Evolutionary conservation across 2,113 vertebrate species (phyloP), one percentile per base, ranked within the genome.

Genomic region (Pica pica): DNA sequence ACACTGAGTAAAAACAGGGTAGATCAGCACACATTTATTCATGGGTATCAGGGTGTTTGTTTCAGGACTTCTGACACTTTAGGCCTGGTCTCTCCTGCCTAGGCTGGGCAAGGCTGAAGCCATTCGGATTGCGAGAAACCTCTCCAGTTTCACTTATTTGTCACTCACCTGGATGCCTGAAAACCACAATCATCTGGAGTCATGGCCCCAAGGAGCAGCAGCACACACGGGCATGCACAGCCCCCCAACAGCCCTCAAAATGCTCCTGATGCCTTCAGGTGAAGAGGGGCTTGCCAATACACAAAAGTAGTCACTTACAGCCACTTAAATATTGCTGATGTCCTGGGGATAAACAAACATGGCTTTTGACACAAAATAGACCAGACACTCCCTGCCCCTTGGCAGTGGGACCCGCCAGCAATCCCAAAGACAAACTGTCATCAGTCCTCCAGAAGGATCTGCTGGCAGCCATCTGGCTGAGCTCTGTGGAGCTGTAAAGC

Each of bases 21-120:
- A 60, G 17, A 16, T 3, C 33, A 7, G 13, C 37, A 49, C 21
- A 53, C 0, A 0, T 37, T 68, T 20, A 52, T 20, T 10, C 15
- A 16, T 1, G 2, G 77, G 21, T 22, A 16, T 4, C 16, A 14
- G 17, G 0, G 1, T 26, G 24, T 35, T 47, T 37, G n/a, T 52
- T 35, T 19, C 2, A 5, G 2, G 47, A 33, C 10, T 56, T 42
- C 13, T 30, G 41, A 30, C 12, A 33, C 24, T 52, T 13, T 2
- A 9, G 44, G 30, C 20, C 67, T n/a, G 14, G 27, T 18, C 21
- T 70, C 52, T 8, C 50, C 31, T 64, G 27, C 28, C 19, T 6
- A 49, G n/a, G 22, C n/a, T 55, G 44, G 77, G 47, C 52, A 79
- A 60, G 68, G 83, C 68, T 90, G 73, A 55, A 55, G 67, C 16